Conservation (phyloP, 92 coral and sea anemone genomes). For the Epizoanthus scotinus region DNA sequence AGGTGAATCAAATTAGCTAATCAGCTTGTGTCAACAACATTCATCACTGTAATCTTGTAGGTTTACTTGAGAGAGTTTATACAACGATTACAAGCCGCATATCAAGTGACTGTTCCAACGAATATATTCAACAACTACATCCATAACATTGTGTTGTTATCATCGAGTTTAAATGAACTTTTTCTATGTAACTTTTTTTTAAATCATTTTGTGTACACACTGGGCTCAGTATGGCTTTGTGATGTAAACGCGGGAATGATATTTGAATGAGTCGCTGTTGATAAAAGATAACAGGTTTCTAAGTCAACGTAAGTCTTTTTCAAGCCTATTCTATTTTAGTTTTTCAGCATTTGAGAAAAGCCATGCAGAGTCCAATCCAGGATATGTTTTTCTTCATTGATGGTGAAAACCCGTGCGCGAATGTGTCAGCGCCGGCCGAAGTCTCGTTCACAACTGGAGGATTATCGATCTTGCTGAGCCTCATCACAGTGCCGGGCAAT, state of each 20-base stretch:
- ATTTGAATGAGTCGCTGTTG: no score
- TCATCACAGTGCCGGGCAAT: slow-evolving; percentile 84
- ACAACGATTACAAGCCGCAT: background rate
- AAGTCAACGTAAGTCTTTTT: background rate
- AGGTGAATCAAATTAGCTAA: background rate
- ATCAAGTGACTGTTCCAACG: background rate
- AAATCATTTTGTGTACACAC: no score
- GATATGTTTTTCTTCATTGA: slow-evolving; percentile 51
- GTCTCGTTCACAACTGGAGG: slow-evolving; percentile 82
- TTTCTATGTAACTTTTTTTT: no score
- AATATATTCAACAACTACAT: no score
- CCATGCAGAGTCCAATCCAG: slow-evolving; percentile 29
- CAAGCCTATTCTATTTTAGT: no score
- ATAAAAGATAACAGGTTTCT: no score
- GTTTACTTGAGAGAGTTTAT: background rate
- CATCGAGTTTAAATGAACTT: no score
- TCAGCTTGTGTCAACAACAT: slow-evolving; percentile 16
- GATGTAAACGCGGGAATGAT: no score
- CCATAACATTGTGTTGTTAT: no score
- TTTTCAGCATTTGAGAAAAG: background rate
- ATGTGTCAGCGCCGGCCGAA: slow-evolving; percentile 59
- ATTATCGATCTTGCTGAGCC: slow-evolving; percentile 65
- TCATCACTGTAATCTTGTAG: background rate
- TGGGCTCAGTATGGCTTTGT: no score
- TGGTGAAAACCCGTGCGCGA: slow-evolving; percentile 58